phyloP scores from a whole-genome alignment of 2,113 vertebrate species.

The Ailuropoda melanoleuca region DNA sequence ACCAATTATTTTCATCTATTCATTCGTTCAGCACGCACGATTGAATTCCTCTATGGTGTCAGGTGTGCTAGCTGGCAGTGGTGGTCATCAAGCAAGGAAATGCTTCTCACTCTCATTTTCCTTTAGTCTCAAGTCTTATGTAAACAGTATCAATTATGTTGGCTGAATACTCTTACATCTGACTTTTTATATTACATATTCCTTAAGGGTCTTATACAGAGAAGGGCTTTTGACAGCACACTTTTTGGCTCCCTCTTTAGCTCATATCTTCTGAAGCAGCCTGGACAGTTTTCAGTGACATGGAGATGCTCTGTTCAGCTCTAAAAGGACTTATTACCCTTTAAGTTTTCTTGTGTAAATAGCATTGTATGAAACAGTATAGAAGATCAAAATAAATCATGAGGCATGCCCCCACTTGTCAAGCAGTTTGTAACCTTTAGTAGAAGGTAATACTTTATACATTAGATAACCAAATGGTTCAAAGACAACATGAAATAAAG shows the following conservation, averaged over 20 bases:
- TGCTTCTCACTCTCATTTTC: not conserved
- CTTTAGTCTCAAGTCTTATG: not conserved
- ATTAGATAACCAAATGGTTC: not conserved
- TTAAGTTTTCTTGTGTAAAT: not conserved
- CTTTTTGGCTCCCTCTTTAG: not conserved
- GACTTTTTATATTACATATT: not conserved
- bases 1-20: not conserved
- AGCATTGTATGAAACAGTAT: not conserved
- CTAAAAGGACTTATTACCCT: not conserved
- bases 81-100: not conserved
- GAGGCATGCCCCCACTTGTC: not conserved
- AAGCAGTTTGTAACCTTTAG: not conserved
- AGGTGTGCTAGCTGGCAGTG: not conserved
- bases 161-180: not conserved
- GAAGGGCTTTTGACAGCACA: not conserved
- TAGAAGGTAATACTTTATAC: not conserved
- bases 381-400: not conserved
- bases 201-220: not conserved
- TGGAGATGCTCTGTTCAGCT: not conserved
- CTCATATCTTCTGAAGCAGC: not conserved
- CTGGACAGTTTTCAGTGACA: not conserved
- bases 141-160: not conserved
- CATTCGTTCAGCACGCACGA: not conserved
- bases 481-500: not conserved
- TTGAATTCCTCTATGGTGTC: not conserved